Evolutionary conservation across 37 sponge, comb jelly and placozoan genomes (phyloP), one percentile per base, ranked within the genome.

Genomic region (Axinella damicornis): DNA sequence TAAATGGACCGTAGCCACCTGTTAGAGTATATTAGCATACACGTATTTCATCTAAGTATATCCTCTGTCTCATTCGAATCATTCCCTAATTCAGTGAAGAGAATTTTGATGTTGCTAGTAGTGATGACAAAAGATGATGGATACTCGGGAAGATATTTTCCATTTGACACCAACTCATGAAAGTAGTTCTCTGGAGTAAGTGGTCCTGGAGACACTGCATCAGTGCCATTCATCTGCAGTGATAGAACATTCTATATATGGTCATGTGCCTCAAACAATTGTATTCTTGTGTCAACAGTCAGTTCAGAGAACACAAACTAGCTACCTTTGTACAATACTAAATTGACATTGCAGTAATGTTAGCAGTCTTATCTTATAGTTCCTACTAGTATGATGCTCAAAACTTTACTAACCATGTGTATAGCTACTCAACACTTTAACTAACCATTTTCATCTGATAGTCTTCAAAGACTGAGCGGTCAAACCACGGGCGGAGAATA

Each of bases 121-220:
- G n/a, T n/a, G n/a, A 79, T 54, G 35, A 79, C 30, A 34, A 79
- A 34, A 14, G 68, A 11, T 28, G 80, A 54, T 15, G 68, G 40
- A 69, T 54, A 79, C 1, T 68, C 69, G 28, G 80, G 69, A 19
- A 68, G 69, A 31, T 79, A 79, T 19, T 66, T 27, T 17, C 80
- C 80, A 46, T n/a, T 65, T n/a, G n/a, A 5, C 9, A 52, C 22
- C 31, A 79, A 54, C 39, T 65, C 36, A 28, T 53, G 34, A 31
- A 53, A 79, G 57, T 79, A 67, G 33, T 25, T 28, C 21, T 16
- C 11, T 66, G 80, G 80, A 0, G 53, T 54, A 15, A 79, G 20
- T 31, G 67, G 69, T 31, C 80, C 80, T 30, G 80, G 80, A 30
- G 80, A 79, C 2, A 79, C 80, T 19, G 66, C 33, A 28, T 55